Evolutionary conservation across 1,140 invertebrate genomes (phyloP), one percentile per base, ranked within the genome.

Genomic region (Chironomus striatipennis): DNA sequence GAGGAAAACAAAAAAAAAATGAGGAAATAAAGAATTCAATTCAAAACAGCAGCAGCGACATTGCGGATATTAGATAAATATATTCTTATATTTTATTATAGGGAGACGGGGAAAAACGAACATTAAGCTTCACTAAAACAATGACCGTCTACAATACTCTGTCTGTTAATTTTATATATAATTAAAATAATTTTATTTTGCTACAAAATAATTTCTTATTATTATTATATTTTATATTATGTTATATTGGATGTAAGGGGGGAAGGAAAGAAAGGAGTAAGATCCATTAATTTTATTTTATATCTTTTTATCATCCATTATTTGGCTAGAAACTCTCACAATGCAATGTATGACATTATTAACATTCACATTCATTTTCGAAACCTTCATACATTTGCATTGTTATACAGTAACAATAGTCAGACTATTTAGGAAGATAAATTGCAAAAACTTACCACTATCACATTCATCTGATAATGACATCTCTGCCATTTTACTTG

Each of bases 401-500:
- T 34, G 24, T 34, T 34, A 34, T 34, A 34, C 24, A 34, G 24
- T 34, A 34, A 34, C 24, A 34, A 57, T 57, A 57, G 47, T n/a
- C 12, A 57, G n/a, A 47, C 43, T 57, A 5, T 57, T 15, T 12
- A 57, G n/a, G 4, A 57, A 10, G 12, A 57, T 5, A 57, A 57
- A 57, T 15, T 57, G 15, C 43, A 47, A 57, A 57, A 57, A 57
- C 90, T 91, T 87, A 93, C 91, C 91, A 86, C 90, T 91, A 83
- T 93, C 91, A 81, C 88, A 90, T 79, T 92, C 88, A 83, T 93
- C 91, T 81, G 89, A 90, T 80, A 88, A 87, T 82, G 89, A 88
- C 88, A 89, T 87, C 84, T 90, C 90, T 76, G 88, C 88, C 88
- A 92, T 91, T 84, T 95, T 96, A 75, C 92, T 93, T 80, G 93